Evolutionary conservation across 2,113 vertebrate species (phyloP), one percentile per base, ranked within the genome.

Genomic region (Panthera leo): DNA sequence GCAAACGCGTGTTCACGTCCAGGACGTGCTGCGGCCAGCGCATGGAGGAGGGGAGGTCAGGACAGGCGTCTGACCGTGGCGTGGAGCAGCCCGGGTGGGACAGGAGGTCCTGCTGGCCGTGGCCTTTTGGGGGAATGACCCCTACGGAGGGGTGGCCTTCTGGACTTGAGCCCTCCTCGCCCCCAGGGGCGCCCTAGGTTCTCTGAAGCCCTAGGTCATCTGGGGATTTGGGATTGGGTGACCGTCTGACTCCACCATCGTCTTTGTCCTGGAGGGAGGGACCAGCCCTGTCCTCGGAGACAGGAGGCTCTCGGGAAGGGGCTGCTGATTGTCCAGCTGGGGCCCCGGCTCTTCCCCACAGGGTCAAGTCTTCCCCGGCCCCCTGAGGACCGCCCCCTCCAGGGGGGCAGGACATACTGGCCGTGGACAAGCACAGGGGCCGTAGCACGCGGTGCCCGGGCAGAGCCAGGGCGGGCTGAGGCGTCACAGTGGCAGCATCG

Each of bases 1-100:
- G 14, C 16, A 1, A 8, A 5, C 0, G 3, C n/a, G 1, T 29
- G n/a, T 27, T 10, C 1, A 2, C 5, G 3, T 2, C 31, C 23
- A 19, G 36, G 75, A 63, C 10, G 12, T 12, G 7, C 34, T 0
- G 1, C 25, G 7, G 45, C 15, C 31, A 2, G 13, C 0, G 6
- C 39, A 9, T 1, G 11, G 8, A 31, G 29, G 31, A 7, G 27
- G 0, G 4, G 12, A 7, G 23, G 18, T 6, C 45, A 14, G 29
- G 13, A 4, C 25, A 34, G 61, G 19, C 19, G 1, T 51, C 39
- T 65, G 89, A 19, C 78, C 0, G 0, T 19, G 42, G 18, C 80
- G 5, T 0, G 25, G 23, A 61, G 10, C 3, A 4, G 29, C 23
- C 45, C 0, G 1, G 4, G 0, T 13, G 13, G 31, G 31, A 31